Evolutionary conservation across 2,888 invertebrate genomes (phyloP).

Genomic region (Willowsia nigromaculata): DNA sequence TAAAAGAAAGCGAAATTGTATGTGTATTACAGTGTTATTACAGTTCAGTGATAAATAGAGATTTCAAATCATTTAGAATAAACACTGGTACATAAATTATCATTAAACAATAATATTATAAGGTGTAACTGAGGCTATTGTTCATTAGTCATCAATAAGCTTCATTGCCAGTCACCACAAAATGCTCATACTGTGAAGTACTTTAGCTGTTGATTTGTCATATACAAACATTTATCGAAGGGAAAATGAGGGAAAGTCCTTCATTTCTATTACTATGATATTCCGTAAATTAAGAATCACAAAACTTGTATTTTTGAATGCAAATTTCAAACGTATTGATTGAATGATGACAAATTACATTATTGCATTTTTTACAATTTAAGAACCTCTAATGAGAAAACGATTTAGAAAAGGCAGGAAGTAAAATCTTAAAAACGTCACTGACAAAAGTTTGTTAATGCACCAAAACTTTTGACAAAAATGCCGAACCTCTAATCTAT

Average conservation of each 20-base stretch:
- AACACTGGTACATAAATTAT: not conserved
- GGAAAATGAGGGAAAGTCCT: no score
- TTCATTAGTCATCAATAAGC: conserved; percentile 44
- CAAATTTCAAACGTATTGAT: not conserved
- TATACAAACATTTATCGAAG: no score
- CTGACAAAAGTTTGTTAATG: no score
- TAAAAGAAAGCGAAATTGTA: no score
- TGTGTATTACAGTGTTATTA: no score
- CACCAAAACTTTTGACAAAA: no score
- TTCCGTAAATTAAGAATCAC: not conserved
- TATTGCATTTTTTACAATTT: conserved; percentile 13
- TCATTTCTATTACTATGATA: not conserved
- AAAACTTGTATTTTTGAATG: conserved; percentile 40
- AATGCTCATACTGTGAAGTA: conserved; percentile 62
- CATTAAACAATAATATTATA: no score
- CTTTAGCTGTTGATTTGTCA: not conserved
- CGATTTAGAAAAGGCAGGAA: not conserved
- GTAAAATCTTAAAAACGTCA: no score
- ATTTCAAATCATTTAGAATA: not conserved
- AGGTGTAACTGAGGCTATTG: conserved; percentile 43
- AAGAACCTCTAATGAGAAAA: not conserved
- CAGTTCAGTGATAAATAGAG: not conserved
- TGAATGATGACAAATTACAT: not conserved
- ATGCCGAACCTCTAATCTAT: no score
- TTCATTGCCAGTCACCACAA: conserved; percentile 70